These are phyloP conservation scores for Tachysurus fulvidraco DNA, from an alignment of 2,113 vertebrate genomes.

Conservation along the genomic window DNA sequence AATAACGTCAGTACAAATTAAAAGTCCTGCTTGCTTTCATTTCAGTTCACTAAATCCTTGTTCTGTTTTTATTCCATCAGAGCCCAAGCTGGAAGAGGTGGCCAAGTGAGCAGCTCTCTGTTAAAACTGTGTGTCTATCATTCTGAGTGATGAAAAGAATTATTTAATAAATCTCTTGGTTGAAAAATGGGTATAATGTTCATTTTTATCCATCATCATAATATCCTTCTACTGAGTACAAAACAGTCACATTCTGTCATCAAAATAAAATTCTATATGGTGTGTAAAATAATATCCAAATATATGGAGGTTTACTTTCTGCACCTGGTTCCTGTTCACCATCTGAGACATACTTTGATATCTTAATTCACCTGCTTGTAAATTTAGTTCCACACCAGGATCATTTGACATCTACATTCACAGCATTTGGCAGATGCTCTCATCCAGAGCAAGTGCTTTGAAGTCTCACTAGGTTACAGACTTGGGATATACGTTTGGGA, in stretches of 20 bases:
- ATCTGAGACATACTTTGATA: background rate
- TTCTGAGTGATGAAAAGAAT: conserved; percentile 9
- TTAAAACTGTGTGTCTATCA: background rate
- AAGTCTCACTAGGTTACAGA: too few species aligned
- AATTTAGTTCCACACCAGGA: background rate
- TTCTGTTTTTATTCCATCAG: conserved; percentile 51
- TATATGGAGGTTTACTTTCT: background rate
- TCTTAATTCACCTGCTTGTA: background rate
- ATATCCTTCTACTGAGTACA: background rate
- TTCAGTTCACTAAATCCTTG: background rate
- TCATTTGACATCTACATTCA: too few species aligned
- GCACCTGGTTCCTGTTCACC: background rate
- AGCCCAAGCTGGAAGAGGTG: conserved; percentile 68
- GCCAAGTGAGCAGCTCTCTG: conserved; percentile 62
- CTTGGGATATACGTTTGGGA: too few species aligned
- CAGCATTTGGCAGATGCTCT: too few species aligned
- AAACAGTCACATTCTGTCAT: background rate
- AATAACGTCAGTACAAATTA: background rate
- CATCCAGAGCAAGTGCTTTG: too few species aligned
- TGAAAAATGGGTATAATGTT: background rate
- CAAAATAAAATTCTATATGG: background rate
- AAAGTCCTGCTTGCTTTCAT: background rate
- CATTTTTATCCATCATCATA: background rate
- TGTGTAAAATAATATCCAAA: background rate
- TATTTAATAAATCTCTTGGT: conserved; percentile 54